These are phyloP conservation scores for Psammodynastes pulverulentus DNA, from an alignment of 2,113 vertebrate genomes.

Conservation along the genomic window DNA sequence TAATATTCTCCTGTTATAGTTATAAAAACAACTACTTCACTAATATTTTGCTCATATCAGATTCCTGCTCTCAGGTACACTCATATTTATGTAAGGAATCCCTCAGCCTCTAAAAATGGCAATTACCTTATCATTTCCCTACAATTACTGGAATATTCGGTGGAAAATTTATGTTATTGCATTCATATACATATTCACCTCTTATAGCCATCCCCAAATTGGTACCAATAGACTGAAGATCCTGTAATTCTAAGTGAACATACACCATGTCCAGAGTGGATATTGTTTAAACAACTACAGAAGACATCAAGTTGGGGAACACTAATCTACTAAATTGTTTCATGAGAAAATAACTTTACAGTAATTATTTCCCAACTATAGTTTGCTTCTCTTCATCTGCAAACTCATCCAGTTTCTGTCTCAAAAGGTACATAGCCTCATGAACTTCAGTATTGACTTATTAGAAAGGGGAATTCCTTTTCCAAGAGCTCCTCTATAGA, in stretches of 20 bases:
- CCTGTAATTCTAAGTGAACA: neutral
- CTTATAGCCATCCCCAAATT: neutral
- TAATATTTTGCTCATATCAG: neutral
- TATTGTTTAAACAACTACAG: neutral
- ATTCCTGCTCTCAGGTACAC: neutral
- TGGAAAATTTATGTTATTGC: neutral
- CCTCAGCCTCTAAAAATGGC: neutral
- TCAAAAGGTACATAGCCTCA: neutral
- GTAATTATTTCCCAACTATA: neutral
- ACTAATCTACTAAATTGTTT: neutral
- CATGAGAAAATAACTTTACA: neutral
- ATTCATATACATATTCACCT: neutral
- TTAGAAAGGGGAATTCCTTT: neutral
- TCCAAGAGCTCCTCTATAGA: neutral
- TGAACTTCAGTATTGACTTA: neutral
- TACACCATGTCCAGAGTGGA: neutral
- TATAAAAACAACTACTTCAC: neutral
- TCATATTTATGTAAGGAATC: neutral
- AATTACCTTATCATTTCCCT: neutral
- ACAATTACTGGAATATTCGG: neutral
- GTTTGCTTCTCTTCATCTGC: neutral
- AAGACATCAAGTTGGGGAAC: neutral
- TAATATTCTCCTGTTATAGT: neutral
- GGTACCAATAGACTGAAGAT: neutral
- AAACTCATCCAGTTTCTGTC: neutral